Percentiles rank a stretch among this genome's conserved stretches.
phyloP scores from a whole-genome alignment of 1,140 invertebrate species.

The Trachymyrmex septentrionalis region DNA sequence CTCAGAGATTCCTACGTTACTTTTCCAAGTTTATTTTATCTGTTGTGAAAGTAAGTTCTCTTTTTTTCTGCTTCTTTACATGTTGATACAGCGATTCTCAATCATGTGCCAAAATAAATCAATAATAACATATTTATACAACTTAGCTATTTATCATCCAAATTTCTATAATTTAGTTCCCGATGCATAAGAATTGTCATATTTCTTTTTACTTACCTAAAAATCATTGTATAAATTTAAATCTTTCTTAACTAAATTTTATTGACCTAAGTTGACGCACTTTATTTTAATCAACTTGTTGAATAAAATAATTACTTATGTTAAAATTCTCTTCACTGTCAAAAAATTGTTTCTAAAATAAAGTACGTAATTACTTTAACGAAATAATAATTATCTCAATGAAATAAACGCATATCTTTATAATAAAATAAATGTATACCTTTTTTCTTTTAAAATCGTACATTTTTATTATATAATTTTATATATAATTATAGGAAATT shows the following conservation, averaged over 20 bases:
- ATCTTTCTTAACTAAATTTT: background rate
- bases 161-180: background rate
- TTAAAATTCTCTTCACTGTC: background rate
- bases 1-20: background rate
- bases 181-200: background rate
- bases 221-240: background rate
- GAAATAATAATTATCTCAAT: background rate
- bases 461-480: background rate
- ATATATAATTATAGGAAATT: too few species aligned
- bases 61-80: background rate
- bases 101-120: background rate
- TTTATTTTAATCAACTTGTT: background rate
- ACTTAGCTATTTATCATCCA: background rate
- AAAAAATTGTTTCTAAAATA: background rate
- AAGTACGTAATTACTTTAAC: background rate
- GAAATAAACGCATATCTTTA: background rate
- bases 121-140: background rate
- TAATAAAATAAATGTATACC: background rate
- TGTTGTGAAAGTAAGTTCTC: conserved; percentile 38
- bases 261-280: background rate
- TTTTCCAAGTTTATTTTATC: background rate
- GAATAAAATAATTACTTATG: background rate
- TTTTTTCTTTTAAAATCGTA: background rate
- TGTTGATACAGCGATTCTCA: background rate
- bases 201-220: background rate